These are phyloP conservation scores for Coccyzus lansbergi DNA, from an alignment of 2,797 vertebrate genomes.

Conservation along the genomic window DNA sequence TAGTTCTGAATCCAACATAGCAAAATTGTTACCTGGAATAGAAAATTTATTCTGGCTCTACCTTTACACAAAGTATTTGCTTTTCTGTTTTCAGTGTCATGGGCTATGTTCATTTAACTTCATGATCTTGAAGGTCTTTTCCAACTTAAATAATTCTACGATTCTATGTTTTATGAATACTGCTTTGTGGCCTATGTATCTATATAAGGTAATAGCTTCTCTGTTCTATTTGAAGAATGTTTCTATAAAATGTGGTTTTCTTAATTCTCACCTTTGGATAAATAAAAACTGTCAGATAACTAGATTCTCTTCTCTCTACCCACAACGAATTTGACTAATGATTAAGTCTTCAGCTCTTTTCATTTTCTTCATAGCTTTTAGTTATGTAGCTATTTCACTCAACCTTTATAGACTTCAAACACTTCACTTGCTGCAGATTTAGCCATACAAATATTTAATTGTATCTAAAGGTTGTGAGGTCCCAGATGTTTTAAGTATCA, in stretches of 20 bases:
- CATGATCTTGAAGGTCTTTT: too few species aligned
- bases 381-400: constrained; percentile 20
- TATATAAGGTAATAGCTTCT: not conserved
- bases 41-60: constrained; percentile 29
- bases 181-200: not conserved
- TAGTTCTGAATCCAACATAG: not conserved
- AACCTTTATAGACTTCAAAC: constrained; percentile 40
- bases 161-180: constrained; percentile 3
- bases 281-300: constrained; percentile 36
- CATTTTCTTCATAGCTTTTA: constrained; percentile 27
- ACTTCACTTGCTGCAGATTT: constrained; percentile 49
- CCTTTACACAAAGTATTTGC: not conserved
- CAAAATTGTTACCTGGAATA: not conserved
- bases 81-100: constrained; percentile 22
- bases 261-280: constrained; percentile 20
- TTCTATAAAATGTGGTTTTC: not conserved
- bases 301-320: not conserved
- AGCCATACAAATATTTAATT: constrained; percentile 46
- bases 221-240: not conserved
- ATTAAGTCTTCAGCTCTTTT: constrained; percentile 28
- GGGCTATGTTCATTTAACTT: too few species aligned
- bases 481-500: constrained; percentile 41
- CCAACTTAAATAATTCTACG: too few species aligned
- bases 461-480: constrained; percentile 35
- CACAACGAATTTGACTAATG: not conserved